A percentile compares a stretch with the other conserved stretches of the same genome.
Conservation (phyloP, 2,888 invertebrate species). For the Antitype chi region DNA sequence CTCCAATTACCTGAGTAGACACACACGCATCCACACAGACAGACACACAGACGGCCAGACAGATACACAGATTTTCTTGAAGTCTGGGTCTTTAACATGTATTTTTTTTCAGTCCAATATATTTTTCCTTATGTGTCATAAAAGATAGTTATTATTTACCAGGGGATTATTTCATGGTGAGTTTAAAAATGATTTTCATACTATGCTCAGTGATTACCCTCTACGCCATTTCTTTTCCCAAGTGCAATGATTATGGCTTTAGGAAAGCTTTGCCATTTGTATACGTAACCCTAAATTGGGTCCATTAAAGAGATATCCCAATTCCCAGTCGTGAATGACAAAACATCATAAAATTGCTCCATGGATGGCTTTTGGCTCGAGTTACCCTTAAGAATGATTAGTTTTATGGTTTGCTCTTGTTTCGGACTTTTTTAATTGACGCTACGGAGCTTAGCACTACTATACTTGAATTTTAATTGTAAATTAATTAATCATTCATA, state of each 20-base stretch:
- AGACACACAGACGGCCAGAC: too few relatives aligned
- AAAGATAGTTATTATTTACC: too few relatives aligned
- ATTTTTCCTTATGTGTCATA: too few relatives aligned
- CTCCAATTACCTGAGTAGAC: too few relatives aligned
- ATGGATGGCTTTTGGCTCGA: conserved; percentile 65
- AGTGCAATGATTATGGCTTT: conserved; percentile 3
- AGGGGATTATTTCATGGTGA: too few relatives aligned
- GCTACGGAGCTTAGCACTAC: too few relatives aligned
- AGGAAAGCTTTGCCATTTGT: conserved; percentile 31
- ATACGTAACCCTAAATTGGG: conserved; percentile 64
- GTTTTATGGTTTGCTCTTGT: conserved; percentile 41
- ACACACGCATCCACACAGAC: too few relatives aligned
- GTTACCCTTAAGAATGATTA: conserved; percentile 71
- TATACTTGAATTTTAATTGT: too few relatives aligned
- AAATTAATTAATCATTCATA: too few relatives aligned
- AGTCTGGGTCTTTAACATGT: too few relatives aligned
- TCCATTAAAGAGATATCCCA: conserved; percentile 70
- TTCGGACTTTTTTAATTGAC: conserved; percentile 19
- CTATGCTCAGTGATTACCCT: not conserved
- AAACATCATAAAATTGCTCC: conserved; percentile 70
- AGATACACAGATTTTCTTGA: too few relatives aligned
- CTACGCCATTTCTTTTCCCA: not conserved
- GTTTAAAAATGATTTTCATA: not conserved
- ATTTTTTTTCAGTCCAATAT: too few relatives aligned
- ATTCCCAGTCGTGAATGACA: conserved; percentile 70